phyloP scores from a whole-genome alignment of 1,140 invertebrate genomes.

The Homarus americanus region DNA sequence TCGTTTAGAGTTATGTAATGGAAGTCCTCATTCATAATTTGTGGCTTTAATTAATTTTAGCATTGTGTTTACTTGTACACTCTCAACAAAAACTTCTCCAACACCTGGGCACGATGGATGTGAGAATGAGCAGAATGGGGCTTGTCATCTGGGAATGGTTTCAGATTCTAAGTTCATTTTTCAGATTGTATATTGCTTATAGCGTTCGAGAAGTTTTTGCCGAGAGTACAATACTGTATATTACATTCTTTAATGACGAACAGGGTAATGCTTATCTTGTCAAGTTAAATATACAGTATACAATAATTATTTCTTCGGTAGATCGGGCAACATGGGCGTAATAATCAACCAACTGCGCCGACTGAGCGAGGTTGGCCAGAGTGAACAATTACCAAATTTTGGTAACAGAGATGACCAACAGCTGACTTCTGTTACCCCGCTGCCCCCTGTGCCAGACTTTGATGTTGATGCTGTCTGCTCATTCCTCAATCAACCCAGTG shows the following conservation, averaged over 20 bases:
- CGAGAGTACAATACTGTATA: too few relatives aligned
- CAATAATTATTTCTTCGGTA: neutral
- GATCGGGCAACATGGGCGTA: conserved; percentile 66
- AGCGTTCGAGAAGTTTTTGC: too few relatives aligned
- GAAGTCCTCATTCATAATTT: too few relatives aligned
- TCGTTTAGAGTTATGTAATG: too few relatives aligned
- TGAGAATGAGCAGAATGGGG: too few relatives aligned
- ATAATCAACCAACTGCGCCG: conserved; percentile 57
- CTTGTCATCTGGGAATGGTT: too few relatives aligned
- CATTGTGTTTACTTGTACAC: too few relatives aligned
- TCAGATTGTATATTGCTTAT: too few relatives aligned
- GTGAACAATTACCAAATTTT: conserved; percentile 1
- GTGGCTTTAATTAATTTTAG: neutral
- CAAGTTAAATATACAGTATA: neutral
- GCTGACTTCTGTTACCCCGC: neutral
- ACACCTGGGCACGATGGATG: too few relatives aligned
- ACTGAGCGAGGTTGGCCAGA: conserved; percentile 23
- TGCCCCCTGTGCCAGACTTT: conserved; percentile 44
- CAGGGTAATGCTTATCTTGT: neutral
- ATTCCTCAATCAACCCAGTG: conserved; percentile 50
- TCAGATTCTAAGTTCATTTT: too few relatives aligned
- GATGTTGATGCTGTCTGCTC: conserved; percentile 62
- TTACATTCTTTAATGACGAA: neutral
- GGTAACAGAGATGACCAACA: neutral
- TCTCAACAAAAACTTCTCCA: too few relatives aligned